Evolutionary conservation across 1,140 invertebrate species (phyloP).

Genomic region (Trachymyrmex septentrionalis): DNA sequence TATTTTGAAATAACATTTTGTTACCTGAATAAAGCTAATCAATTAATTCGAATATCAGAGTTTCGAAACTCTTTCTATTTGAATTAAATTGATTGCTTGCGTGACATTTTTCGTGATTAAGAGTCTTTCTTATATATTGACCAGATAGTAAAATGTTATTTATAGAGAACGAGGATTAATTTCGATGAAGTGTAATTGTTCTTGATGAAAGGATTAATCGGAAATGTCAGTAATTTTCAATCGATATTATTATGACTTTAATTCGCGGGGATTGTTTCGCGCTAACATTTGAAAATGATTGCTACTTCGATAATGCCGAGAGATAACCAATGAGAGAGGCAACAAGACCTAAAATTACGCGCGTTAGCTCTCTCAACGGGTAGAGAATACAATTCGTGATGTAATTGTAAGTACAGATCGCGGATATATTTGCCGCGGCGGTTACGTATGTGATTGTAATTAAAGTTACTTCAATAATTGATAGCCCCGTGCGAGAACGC

Average conservation of each 20-base stretch:
- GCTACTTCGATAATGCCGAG: slow-evolving; percentile 48
- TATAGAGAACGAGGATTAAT: slow-evolving; percentile 20
- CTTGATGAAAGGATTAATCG: slow-evolving; percentile 21
- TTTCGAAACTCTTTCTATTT: background rate
- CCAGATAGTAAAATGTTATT: background rate
- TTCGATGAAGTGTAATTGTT: slow-evolving; percentile 12
- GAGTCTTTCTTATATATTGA: background rate
- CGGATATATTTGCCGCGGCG: slow-evolving; percentile 53
- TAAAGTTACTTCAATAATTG: slow-evolving; percentile 65
- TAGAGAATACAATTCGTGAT: slow-evolving; percentile 49
- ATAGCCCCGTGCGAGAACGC: slow-evolving; percentile 42
- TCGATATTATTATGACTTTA: slow-evolving; percentile 49
- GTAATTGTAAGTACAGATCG: slow-evolving; percentile 55
- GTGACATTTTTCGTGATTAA: background rate
- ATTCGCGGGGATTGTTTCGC: slow-evolving; percentile 30
- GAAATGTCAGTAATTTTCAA: slow-evolving; percentile 38
- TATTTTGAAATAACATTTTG: slow-evolving; percentile 6
- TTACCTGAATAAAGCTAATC: background rate
- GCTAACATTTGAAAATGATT: slow-evolving; percentile 49
- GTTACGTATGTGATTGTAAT: slow-evolving; percentile 53
- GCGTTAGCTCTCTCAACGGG: slow-evolving; percentile 44
- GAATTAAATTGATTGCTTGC: background rate
- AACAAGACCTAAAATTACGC: slow-evolving; percentile 53
- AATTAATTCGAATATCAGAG: background rate
- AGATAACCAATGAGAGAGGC: slow-evolving; percentile 52